phyloP scores from a whole-genome alignment of 2,113 vertebrate genomes.

The Steatornis caripensis region DNA sequence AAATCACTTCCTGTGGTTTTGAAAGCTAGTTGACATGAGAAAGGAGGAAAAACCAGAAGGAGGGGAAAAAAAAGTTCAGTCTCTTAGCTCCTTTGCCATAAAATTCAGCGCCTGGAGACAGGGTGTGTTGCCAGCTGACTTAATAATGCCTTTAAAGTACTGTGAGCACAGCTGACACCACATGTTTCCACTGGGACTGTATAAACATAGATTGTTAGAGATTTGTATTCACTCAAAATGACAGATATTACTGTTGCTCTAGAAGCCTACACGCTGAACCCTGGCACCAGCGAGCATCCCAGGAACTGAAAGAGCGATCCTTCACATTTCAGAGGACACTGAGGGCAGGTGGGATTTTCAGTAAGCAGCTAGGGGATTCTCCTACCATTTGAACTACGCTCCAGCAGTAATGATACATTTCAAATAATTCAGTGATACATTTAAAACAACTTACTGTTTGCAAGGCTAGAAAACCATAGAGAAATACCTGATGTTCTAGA shows the following conservation, averaged over 20 bases:
- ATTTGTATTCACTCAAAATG: conserved; percentile 63
- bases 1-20: conserved; percentile 8
- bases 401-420: neutral
- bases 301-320: neutral
- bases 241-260: conserved; percentile 37
- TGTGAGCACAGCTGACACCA: conserved; percentile 30
- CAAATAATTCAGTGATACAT: neutral
- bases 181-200: conserved; percentile 38
- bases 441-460: neutral
- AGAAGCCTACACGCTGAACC: conserved; percentile 14
- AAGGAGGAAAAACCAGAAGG: neutral
- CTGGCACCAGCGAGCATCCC: neutral
- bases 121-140: conserved; percentile 43
- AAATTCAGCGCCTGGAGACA: conserved; percentile 22
- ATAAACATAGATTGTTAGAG: conserved; percentile 38
- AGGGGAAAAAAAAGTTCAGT: neutral
- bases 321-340: neutral
- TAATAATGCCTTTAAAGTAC: conserved; percentile 57
- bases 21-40: neutral
- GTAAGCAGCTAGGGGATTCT: neutral
- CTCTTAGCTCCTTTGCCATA: neutral
- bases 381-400: neutral
- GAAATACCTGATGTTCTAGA: neutral
- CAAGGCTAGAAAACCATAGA: neutral
- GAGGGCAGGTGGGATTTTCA: neutral